A percentile compares a stretch with the other conserved stretches of the same genome.
Conservation (phyloP, 1,140 invertebrate species). For the Drosophila prosaltans region DNA sequence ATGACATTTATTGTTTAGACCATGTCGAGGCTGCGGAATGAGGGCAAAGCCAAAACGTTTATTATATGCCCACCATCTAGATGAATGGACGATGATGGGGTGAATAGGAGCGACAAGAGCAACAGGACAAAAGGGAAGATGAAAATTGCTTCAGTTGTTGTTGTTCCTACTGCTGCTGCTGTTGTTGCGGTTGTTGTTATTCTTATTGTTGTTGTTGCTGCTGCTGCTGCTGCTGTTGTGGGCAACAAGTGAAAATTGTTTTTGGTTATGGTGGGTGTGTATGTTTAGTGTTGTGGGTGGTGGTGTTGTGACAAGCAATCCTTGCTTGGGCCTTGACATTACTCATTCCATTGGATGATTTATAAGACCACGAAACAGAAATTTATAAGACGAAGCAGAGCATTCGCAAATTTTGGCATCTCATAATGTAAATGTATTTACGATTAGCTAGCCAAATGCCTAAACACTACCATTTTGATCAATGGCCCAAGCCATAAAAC, state of each 20-base stretch:
- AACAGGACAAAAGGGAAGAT: not conserved
- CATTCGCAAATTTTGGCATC: constrained; percentile 17
- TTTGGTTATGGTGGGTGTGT: not conserved
- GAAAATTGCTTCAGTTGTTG: not conserved
- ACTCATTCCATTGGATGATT: constrained; percentile 26
- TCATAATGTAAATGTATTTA: constrained; percentile 60
- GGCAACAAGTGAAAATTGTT: constrained; percentile 3
- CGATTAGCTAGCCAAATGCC: constrained; percentile 40
- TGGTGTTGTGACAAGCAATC: not conserved
- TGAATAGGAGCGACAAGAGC: not conserved
- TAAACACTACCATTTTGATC: constrained; percentile 39
- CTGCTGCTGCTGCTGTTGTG: not conserved
- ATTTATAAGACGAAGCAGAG: not conserved
- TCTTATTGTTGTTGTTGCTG: too few relatives aligned
- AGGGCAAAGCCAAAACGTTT: constrained; percentile 41
- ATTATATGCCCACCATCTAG: constrained; percentile 67
- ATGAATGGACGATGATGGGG: constrained; percentile 26
- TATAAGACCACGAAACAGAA: constrained; percentile 22
- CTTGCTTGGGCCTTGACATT: constrained; percentile 1
- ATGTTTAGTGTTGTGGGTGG: not conserved
- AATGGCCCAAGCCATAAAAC: constrained; percentile 46
- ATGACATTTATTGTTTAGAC: constrained; percentile 78
- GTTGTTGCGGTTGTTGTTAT: not conserved
- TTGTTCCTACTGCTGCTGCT: not conserved
- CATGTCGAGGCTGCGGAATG: constrained; percentile 8